phyloP scores from a whole-genome alignment of 2,888 invertebrate genomes.

The Eubasilissa splendida region DNA sequence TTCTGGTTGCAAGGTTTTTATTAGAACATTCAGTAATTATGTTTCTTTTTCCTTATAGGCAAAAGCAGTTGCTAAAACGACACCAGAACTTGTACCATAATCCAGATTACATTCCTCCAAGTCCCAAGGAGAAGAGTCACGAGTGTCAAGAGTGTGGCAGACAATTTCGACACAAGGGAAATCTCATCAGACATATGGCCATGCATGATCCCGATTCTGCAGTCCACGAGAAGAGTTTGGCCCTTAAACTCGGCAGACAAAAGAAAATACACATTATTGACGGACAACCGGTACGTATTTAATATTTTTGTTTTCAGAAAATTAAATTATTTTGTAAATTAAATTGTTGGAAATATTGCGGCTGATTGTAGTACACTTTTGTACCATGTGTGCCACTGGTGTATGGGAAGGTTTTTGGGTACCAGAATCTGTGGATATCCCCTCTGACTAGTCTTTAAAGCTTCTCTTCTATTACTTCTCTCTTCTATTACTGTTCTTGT shows the following conservation, averaged over 20 bases:
- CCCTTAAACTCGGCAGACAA: slow-evolving; percentile 85
- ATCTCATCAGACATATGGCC: slow-evolving; percentile 92
- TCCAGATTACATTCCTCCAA: slow-evolving; percentile 89
- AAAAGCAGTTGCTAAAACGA: slow-evolving; percentile 91
- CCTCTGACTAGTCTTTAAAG: too few relatives aligned
- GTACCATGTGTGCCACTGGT: too few relatives aligned
- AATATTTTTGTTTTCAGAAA: too few relatives aligned
- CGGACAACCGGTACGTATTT: slow-evolving; percentile 64
- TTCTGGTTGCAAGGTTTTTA: too few relatives aligned
- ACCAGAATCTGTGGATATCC: too few relatives aligned
- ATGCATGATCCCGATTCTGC: slow-evolving; percentile 90
- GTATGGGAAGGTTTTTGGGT: too few relatives aligned
- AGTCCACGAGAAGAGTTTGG: slow-evolving; percentile 81
- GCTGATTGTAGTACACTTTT: too few relatives aligned
- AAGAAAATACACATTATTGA: slow-evolving; percentile 80
- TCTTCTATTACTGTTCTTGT: too few relatives aligned
- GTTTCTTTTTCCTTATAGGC: slow-evolving; percentile 72
- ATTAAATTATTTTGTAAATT: too few relatives aligned
- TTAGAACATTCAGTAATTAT: too few relatives aligned
- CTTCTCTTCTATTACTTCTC: too few relatives aligned
- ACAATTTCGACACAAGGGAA: slow-evolving; percentile 89
- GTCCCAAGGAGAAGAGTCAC: slow-evolving; percentile 91
- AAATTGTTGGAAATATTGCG: too few relatives aligned
- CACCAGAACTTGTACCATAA: slow-evolving; percentile 96
- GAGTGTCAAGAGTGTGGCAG: slow-evolving; percentile 87